A percentile compares a stretch with the other conserved stretches of the same genome.
These are phyloP conservation scores for Crossaster papposus DNA, from an alignment of 53 echinoderm and acorn worm genomes.

Conservation along the genomic window DNA sequence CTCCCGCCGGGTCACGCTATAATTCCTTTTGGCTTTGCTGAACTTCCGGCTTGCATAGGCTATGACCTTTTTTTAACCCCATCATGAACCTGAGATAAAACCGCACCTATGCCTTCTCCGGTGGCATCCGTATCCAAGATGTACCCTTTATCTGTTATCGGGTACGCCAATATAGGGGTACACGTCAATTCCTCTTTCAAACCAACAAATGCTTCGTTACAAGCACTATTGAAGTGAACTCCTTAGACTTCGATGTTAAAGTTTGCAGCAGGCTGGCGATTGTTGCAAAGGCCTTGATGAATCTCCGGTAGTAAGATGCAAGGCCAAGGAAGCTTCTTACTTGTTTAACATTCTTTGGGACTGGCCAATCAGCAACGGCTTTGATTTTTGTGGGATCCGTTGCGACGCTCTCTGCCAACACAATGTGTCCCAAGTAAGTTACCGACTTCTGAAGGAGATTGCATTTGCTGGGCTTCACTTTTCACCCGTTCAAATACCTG, in stretches of 20 bases:
- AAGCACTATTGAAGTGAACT: neutral
- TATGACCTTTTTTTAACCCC: slow-evolving; percentile 43
- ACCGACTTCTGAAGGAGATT: neutral
- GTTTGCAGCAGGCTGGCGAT: neutral
- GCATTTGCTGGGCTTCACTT: neutral
- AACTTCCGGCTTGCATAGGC: slow-evolving; percentile 47
- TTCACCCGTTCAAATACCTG: neutral
- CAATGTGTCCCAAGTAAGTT: slow-evolving; percentile 6
- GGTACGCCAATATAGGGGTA: neutral
- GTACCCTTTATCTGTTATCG: neutral
- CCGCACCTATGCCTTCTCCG: slow-evolving; percentile 52
- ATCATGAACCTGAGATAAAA: slow-evolving; percentile 49
- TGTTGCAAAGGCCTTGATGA: neutral
- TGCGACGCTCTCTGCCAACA: neutral
- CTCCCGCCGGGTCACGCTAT: slow-evolving; percentile 57
- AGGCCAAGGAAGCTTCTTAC: slow-evolving; percentile 6
- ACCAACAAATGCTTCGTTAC: neutral
- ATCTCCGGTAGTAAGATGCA: neutral
- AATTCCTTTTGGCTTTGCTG: slow-evolving; percentile 41
- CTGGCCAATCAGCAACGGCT: neutral
- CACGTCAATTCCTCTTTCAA: neutral
- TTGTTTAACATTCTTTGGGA: neutral
- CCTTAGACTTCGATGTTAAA: neutral
- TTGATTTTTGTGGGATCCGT: slow-evolving; percentile 7
- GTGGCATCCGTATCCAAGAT: slow-evolving; percentile 71